Conservation (phyloP, 1,140 invertebrate genomes). For the Neuroterus valhalla region DNA sequence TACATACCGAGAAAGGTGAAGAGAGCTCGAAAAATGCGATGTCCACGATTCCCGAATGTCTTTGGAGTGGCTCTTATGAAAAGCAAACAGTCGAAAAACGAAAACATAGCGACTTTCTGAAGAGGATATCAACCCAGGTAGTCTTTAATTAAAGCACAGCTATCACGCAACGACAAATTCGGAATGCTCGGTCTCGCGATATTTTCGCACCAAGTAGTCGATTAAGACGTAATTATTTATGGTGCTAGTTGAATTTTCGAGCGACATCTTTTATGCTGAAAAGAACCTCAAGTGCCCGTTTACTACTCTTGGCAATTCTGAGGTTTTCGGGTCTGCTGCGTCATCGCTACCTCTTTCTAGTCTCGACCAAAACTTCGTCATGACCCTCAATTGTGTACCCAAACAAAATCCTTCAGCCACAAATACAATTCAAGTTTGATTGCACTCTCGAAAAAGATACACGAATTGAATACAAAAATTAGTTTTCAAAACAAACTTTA, state of each 20-base stretch:
- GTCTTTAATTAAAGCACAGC: constrained; percentile 27
- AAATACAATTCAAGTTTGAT: background rate
- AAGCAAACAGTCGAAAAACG: constrained; percentile 23
- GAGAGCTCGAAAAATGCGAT: constrained; percentile 11
- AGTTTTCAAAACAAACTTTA: too few species aligned
- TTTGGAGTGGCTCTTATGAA: constrained; percentile 9
- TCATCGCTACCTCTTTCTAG: constrained; percentile 28
- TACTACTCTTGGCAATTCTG: background rate
- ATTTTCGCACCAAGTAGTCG: constrained; percentile 26
- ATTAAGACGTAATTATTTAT: constrained; percentile 26
- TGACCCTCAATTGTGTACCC: constrained; percentile 32
- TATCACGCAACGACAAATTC: background rate
- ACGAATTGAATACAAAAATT: too few species aligned
- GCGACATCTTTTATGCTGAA: background rate
- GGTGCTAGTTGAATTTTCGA: background rate
- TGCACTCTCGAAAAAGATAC: background rate
- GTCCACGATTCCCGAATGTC: constrained; percentile 29
- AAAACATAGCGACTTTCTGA: constrained; percentile 26
- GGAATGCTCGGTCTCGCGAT: constrained; percentile 20
- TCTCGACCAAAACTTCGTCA: constrained; percentile 29
- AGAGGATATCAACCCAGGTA: constrained; percentile 12
- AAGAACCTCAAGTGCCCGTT: constrained; percentile 13
- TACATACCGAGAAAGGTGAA: too few species aligned
- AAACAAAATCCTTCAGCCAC: constrained; percentile 28
- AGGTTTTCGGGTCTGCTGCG: constrained; percentile 24